A percentile compares a stretch with the other conserved stretches of the same genome.
phyloP scores from a whole-genome alignment of 1,140 invertebrate genomes.

The Oryzaephilus surinamensis region DNA sequence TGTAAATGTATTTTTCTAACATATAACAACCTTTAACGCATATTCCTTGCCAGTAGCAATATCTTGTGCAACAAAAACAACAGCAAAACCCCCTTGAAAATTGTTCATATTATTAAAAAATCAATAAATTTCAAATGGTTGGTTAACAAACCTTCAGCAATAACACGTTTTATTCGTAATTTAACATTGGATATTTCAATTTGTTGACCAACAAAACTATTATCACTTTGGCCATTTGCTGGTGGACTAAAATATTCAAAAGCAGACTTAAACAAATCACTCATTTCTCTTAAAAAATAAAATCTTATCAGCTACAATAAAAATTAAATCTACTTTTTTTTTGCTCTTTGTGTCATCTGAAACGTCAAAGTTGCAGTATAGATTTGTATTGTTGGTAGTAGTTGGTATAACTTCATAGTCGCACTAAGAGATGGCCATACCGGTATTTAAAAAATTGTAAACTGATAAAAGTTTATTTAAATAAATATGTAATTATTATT shows the following conservation, averaged over 20 bases:
- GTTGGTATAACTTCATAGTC: background rate
- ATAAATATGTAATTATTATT: too few relatives aligned
- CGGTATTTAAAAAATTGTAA: too few relatives aligned
- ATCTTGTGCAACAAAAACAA: constrained; percentile 90
- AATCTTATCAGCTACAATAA: too few relatives aligned
- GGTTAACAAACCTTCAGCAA: constrained; percentile 75
- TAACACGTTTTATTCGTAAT: constrained; percentile 77
- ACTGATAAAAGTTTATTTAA: too few relatives aligned
- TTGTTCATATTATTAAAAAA: constrained; percentile 20
- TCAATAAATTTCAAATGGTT: constrained; percentile 18
- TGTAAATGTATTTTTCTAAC: constrained; percentile 5
- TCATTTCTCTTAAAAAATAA: constrained; percentile 49
- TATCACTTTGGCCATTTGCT: constrained; percentile 49
- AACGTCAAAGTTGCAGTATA: background rate
- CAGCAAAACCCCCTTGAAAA: constrained; percentile 81
- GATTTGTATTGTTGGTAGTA: background rate
- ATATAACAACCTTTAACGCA: constrained; percentile 62
- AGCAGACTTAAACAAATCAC: constrained; percentile 79
- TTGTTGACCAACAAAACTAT: constrained; percentile 84
- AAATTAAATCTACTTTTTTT: too few relatives aligned
- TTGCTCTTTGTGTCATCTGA: too few relatives aligned
- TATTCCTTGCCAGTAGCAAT: constrained; percentile 75
- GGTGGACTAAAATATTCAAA: constrained; percentile 69
- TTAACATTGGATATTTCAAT: constrained; percentile 84
- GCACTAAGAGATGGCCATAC: too few relatives aligned